A percentile compares a stretch with the other conserved stretches of the same genome.
These are phyloP conservation scores for Alces alces DNA, from an alignment of 2,113 vertebrate species.

Conservation along the genomic window DNA sequence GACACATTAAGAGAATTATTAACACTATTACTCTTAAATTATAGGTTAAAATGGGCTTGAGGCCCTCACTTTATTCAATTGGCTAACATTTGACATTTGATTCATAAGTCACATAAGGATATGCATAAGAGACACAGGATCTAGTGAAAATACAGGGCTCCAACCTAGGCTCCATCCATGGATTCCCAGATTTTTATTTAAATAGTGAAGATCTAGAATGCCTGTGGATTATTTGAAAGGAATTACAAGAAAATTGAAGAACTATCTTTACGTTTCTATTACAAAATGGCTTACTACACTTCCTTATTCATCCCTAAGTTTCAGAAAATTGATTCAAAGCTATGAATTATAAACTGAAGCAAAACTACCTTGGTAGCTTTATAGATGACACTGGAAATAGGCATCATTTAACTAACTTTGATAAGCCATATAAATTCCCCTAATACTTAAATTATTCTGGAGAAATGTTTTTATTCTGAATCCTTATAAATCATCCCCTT, in stretches of 20 bases:
- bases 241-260: background rate
- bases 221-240: background rate
- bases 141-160: background rate
- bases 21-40: background rate
- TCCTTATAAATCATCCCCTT: background rate
- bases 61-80: background rate
- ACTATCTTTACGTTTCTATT: background rate
- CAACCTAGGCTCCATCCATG: background rate
- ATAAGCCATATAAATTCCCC: background rate
- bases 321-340: background rate
- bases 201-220: background rate
- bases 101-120: background rate
- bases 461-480: background rate
- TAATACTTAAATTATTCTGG: background rate
- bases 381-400: background rate
- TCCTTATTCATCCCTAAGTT: background rate
- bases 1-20: background rate
- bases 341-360: background rate
- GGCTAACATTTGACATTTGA: background rate
- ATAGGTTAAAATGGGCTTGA: background rate
- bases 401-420: background rate
- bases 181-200: background rate
- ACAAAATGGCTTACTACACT: background rate
- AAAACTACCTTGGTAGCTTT: background rate
- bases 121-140: background rate